Base-by-base conservation (phyloP, 1,140 invertebrate genomes). In the Temnothorax curvispinosus region DNA sequence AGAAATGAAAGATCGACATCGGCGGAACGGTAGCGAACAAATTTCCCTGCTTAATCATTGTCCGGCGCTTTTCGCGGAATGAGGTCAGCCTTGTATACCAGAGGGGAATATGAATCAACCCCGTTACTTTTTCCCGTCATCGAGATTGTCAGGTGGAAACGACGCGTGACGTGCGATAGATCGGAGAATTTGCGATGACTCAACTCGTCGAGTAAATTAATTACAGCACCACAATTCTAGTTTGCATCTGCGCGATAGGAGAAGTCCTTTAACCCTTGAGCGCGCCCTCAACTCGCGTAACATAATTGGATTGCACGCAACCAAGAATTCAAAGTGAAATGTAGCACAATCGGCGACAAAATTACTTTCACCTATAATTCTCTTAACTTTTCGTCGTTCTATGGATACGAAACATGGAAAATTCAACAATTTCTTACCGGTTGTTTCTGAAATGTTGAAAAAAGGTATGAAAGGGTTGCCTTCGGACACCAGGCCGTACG, bases 401-500 rank as follows among this genome's bases (percentile, higher is more conserved):
- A 0, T 15, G n/a, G n/a, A 44, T 54, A 1, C 21, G 11, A 87
- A 38, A 44, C 75, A 8, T 41, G 27, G 32, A 82, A 82, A 47
- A 47, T n/a, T n/a, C 11, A 80, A 58, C 13, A 56, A 21, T 85
- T 74, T 88, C 92, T 90, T 94, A 98, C 98, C 98, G 91, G 97
- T 97, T 47, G 97, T 97, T 93, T 98, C 97, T 91, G 98, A 97
- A 85, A 98, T 97, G 90, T 97, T 96, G 92, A 98, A 98, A 94
- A 98, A 98, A 9, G 97, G 96, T 13, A 97, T 97, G 89, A 98
- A 98, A 18, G 97, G 97, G 93, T 98, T 98, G 75, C 97, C 97
- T 93, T 98, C 97, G 1, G 98, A 97, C 27, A 98, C 97, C 71
- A 98, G 95, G 13, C 97, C 97, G 91, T 98, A 99, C 93, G 97